Conservation (phyloP, 2,888 invertebrate genomes). For the Eupeodes luniger region DNA sequence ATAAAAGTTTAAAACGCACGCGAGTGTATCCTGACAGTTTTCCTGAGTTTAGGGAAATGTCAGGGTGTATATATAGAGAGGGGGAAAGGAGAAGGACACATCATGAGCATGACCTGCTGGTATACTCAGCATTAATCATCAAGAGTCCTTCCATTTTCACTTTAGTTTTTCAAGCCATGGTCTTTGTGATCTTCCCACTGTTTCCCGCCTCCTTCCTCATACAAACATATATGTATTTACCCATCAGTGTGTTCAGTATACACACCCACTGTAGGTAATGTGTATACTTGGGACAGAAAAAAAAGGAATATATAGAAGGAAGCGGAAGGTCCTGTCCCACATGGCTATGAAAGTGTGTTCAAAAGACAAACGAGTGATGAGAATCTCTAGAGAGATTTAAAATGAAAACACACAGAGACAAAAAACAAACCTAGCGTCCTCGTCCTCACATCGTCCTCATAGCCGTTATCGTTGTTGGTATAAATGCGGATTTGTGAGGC, state of each 20-base stretch:
- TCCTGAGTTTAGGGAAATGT: conserved; percentile 26
- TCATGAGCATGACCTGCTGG: conserved; percentile 49
- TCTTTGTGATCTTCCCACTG: conserved; percentile 22
- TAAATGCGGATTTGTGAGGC: conserved; percentile 17
- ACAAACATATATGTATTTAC: neutral
- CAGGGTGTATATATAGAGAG: neutral
- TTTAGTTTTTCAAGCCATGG: conserved; percentile 58
- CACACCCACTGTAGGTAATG: neutral
- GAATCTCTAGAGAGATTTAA: conserved; percentile 60
- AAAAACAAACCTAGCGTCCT: neutral
- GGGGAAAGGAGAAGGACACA: neutral
- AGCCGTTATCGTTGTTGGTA: neutral
- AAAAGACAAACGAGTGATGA: conserved; percentile 71
- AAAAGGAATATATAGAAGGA: conserved; percentile 54
- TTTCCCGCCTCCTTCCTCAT: too few relatives aligned
- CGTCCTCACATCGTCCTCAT: neutral
- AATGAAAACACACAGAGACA: conserved; percentile 12
- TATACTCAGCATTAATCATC: conserved; percentile 69
- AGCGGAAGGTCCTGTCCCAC: conserved; percentile 72
- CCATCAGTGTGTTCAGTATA: conserved; percentile 12
- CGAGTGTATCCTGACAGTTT: conserved; percentile 60
- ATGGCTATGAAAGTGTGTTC: conserved; percentile 68
- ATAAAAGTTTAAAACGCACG: conserved; percentile 64
- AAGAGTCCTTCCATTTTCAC: conserved; percentile 67
- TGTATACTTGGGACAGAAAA: neutral